Evolutionary conservation across 2,113 vertebrate genomes (phyloP).

Genomic region (Aix galericulata): DNA sequence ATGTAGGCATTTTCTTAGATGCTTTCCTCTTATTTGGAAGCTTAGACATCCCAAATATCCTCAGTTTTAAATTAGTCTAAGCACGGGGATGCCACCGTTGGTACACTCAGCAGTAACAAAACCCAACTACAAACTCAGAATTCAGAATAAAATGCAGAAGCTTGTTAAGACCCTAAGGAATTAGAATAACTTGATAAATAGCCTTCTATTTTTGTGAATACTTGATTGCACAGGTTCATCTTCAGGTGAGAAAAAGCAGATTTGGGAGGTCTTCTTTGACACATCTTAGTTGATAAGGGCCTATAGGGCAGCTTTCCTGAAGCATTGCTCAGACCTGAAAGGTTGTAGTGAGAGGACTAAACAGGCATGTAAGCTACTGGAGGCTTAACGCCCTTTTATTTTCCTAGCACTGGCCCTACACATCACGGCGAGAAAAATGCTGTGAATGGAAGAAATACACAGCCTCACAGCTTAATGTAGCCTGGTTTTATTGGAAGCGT

Average conservation of each 20-base stretch:
- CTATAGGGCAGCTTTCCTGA: neutral
- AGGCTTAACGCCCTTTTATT: too few relatives aligned
- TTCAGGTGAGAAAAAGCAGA: neutral
- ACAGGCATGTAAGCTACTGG: neutral
- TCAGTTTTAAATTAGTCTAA: neutral
- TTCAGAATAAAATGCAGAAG: neutral
- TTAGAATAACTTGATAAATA: neutral
- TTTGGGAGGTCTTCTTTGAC: neutral
- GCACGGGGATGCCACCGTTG: neutral
- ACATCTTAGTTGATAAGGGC: neutral
- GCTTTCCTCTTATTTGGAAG: neutral
- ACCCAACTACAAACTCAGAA: neutral
- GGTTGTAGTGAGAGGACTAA: fast-evolving
- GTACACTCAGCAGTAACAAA: neutral
- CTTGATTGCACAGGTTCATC: neutral
- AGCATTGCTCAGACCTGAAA: neutral
- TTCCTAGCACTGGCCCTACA: neutral
- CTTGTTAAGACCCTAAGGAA: neutral
- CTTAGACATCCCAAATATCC: neutral
- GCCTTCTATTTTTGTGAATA: neutral
- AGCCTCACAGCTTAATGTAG: neutral
- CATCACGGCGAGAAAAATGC: neutral
- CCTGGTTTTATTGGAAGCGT: neutral
- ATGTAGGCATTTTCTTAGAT: neutral
- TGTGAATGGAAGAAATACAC: neutral